These are phyloP conservation scores for Lagopus muta DNA, from an alignment of 2,113 vertebrate genomes.

Conservation along the genomic window DNA sequence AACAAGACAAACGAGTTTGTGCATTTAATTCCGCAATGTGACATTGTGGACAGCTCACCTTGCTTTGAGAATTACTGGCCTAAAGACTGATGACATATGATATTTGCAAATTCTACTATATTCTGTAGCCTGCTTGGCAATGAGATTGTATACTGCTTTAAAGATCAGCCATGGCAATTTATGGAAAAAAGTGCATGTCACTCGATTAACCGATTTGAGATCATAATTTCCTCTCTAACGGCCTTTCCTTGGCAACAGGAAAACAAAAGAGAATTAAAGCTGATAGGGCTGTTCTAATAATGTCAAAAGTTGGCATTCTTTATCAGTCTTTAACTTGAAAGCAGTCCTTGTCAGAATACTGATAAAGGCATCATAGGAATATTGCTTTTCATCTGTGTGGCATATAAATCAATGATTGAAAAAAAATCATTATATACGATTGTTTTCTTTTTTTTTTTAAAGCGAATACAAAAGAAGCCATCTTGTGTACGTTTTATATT, in stretches of 20 bases:
- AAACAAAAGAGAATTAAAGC: constrained; percentile 69
- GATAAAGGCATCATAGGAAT: constrained; percentile 75
- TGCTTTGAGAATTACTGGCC: neutral
- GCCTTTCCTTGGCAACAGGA: constrained; percentile 63
- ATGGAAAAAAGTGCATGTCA: neutral
- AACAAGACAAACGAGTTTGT: neutral
- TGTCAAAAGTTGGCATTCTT: constrained; percentile 74
- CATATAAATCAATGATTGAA: constrained; percentile 76
- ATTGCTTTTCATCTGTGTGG: constrained; percentile 78
- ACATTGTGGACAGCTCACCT: neutral
- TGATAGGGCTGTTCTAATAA: constrained; percentile 66
- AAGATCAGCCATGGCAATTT: constrained; percentile 37
- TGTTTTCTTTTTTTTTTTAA: neutral
- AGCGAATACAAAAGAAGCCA: constrained; percentile 48
- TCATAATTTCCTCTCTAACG: constrained; percentile 58
- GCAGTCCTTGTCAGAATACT: constrained; percentile 74
- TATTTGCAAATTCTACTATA: neutral
- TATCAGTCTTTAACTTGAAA: constrained; percentile 78
- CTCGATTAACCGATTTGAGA: constrained; percentile 69
- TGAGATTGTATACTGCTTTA: neutral
- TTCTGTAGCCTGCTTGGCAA: neutral
- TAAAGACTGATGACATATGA: accelerated
- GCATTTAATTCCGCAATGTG: accelerated
- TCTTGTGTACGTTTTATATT: constrained; percentile 15
- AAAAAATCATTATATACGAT: constrained; percentile 51